A percentile compares a stretch with the other conserved stretches of the same genome.
These are phyloP conservation scores for Synanthedon formicaeformis DNA, from an alignment of 2,888 invertebrate species.

Conservation along the genomic window DNA sequence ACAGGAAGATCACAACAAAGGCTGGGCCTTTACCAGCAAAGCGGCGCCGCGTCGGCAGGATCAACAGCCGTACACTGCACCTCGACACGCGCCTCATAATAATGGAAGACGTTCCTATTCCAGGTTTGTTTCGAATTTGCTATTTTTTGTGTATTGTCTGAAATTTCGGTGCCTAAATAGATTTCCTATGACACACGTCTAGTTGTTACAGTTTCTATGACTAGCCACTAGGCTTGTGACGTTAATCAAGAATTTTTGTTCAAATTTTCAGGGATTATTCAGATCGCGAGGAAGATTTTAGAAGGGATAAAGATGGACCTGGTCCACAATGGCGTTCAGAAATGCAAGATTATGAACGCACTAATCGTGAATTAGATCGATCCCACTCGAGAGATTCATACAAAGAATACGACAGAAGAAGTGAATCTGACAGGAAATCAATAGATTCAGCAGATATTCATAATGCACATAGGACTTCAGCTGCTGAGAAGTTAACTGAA, in stretches of 20 bases:
- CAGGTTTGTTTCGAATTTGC: conserved; percentile 24
- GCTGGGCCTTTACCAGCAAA: conserved; percentile 55
- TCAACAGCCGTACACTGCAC: conserved; percentile 48
- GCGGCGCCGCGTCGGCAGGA: conserved; percentile 50
- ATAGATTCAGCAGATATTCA: conserved; percentile 42
- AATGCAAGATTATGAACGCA: conserved; percentile 62
- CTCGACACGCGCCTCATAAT: conserved; percentile 49
- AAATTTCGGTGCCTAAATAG: neutral
- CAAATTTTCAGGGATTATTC: conserved; percentile 51
- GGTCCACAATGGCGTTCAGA: conserved; percentile 63
- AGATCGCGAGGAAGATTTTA: conserved; percentile 59
- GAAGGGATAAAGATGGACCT: conserved; percentile 54
- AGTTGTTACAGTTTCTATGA: too few species aligned
- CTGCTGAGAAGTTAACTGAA: conserved; percentile 60
- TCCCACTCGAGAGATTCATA: conserved; percentile 65
- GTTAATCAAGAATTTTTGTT: too few species aligned
- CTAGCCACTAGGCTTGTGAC: too few species aligned
- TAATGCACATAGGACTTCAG: conserved; percentile 34
- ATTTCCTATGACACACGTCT: neutral
- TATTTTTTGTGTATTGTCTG: too few species aligned
- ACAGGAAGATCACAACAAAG: conserved; percentile 55
- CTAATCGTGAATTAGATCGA: conserved; percentile 52
- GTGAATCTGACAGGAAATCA: conserved; percentile 58
- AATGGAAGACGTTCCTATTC: conserved; percentile 60
- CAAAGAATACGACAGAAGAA: conserved; percentile 61